Evolutionary conservation across 2,113 vertebrate species (phyloP).

Genomic region (Phaethon lepturus): DNA sequence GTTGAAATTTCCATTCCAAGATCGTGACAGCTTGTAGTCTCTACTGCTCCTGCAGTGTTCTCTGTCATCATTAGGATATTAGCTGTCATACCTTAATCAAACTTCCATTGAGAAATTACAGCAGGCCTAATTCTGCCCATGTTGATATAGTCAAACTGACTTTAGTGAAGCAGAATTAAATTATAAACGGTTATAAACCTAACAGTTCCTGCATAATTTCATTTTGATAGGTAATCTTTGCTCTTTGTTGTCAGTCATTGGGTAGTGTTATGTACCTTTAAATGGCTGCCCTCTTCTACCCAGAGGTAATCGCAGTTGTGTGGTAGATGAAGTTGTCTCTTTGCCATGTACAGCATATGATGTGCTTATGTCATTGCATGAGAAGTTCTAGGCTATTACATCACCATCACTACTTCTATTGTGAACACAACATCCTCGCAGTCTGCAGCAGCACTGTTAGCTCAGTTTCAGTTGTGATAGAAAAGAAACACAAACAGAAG

Average conservation of each 20-base stretch:
- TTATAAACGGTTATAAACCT: not conserved
- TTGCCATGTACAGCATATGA: not conserved
- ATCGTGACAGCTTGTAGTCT: not conserved
- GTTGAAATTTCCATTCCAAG: not conserved
- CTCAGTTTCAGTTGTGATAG: not conserved
- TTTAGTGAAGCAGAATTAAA: not conserved
- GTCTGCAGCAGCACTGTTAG: not conserved
- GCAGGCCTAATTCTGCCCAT: not conserved
- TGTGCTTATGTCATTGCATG: accelerated
- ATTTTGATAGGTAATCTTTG: not conserved
- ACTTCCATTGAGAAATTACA: not conserved
- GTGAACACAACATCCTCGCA: not conserved
- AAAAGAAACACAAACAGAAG: not conserved
- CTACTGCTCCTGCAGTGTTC: not conserved
- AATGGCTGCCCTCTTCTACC: not conserved
- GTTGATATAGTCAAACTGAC: not conserved
- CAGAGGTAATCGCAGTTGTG: not conserved
- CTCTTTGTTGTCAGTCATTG: not conserved
- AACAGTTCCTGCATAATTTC: not conserved
- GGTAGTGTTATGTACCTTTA: not conserved
- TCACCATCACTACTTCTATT: not conserved
- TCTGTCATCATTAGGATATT: not conserved
- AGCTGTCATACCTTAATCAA: not conserved
- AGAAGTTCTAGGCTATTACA: not conserved
- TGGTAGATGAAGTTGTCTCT: not conserved